Evolutionary conservation across 2,113 vertebrate species (phyloP).

Genomic region (Psittacula cyanocephala): DNA sequence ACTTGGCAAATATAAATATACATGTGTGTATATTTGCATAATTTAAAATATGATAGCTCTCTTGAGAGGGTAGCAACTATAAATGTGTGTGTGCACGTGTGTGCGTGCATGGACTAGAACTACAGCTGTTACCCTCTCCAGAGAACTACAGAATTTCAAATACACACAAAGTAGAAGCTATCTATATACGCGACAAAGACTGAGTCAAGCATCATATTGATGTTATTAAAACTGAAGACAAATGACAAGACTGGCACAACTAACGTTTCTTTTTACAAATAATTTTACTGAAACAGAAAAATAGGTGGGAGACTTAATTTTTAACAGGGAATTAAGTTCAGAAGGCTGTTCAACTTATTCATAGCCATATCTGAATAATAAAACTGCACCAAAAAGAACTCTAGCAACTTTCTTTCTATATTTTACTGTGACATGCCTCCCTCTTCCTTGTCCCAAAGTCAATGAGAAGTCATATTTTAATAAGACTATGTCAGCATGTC

Average conservation of each 20-base stretch:
- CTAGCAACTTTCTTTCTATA: not conserved
- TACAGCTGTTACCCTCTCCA: not conserved
- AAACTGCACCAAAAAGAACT: not conserved
- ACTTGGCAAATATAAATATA: not conserved
- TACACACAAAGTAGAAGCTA: not conserved
- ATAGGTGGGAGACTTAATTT: not conserved
- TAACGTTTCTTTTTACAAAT: not conserved
- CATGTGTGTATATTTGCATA: not conserved
- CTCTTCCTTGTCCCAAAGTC: not conserved
- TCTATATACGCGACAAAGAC: not conserved
- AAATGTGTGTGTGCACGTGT: accelerated
- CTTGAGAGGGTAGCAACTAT: not conserved
- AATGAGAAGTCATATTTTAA: not conserved
- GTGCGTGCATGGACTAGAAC: not conserved
- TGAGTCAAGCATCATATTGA: not conserved
- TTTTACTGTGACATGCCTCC: not conserved
- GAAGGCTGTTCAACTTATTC: not conserved
- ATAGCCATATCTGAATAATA: not conserved
- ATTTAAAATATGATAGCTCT: not conserved
- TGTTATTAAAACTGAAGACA: not conserved
- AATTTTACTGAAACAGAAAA: conserved; percentile 11
- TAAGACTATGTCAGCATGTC: not conserved
- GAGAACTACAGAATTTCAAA: not conserved
- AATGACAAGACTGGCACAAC: not conserved
- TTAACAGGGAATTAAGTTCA: not conserved